Base-by-base conservation (phyloP, 2,888 invertebrate genomes). In the Diarsia rubi region DNA sequence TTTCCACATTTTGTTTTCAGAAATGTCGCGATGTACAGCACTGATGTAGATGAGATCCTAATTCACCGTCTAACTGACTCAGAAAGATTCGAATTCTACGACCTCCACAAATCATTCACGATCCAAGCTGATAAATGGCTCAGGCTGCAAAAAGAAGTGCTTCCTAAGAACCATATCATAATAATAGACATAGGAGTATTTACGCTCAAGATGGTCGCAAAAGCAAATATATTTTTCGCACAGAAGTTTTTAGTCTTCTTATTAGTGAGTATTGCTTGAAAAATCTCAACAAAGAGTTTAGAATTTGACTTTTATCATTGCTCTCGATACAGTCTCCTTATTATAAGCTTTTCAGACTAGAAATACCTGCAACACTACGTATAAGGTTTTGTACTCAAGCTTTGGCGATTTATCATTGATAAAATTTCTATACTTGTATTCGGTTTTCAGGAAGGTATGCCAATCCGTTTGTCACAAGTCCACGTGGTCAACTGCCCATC, bases 401-500 rank as follows among this genome's bases (percentile, higher is more conserved):
- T 24, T 3, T 37, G 47, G 24, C 14, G 1, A 64, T 27, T n/a
- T 16, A 49, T 44, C 9, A 21, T 37, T 37, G 2, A 12, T 24
- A 1, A 16, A 49, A 5, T n/a, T 62, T 42, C n/a, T 3, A 21
- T 44, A 8, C 31, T 49, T 62, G 6, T 31, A 31, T 70, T 45
- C 12, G 3, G 24, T 60, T 85, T 47, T 4, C 69, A 96, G 96
- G 95, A 95, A 87, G 92, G 90, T 5, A 93, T 95, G 93, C 96
- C 96, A 2, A 92, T 96, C 0, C 91, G 95, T 14, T 84, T 96
- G 63, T 94, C 94, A 69, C 90, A 93, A 27, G 88, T 95, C 8
- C 93, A 95, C 71, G 87, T 90, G 2, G 82, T 95, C 45, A 96
- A 96, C 84, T 93, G 94, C 42, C 96, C 96, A 0, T 89, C 94